Evolutionary conservation across 2,888 invertebrate species (phyloP).

Genomic region (Hypolimnas misippus): DNA sequence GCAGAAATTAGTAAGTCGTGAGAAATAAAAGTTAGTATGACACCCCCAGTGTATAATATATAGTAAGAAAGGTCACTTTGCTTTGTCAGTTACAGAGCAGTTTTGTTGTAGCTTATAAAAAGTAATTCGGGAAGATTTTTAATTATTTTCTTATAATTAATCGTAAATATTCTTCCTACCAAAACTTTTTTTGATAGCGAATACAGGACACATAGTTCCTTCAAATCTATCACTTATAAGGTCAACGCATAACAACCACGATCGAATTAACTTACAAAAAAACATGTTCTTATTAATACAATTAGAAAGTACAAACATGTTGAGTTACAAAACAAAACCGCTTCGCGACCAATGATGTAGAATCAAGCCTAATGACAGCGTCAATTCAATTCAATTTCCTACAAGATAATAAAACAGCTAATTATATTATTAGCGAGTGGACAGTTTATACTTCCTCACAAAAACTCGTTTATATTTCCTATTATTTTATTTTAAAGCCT

Average conservation of each 20-base stretch:
- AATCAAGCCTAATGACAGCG: constrained; percentile 31
- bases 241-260: background rate
- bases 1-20: too few relatives aligned
- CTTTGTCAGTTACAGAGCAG: too few relatives aligned
- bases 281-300: constrained; percentile 4
- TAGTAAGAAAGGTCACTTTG: too few relatives aligned
- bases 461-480: constrained; percentile 12
- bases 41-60: too few relatives aligned
- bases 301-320: constrained; percentile 11
- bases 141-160: too few relatives aligned
- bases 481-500: background rate
- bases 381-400: constrained; percentile 33
- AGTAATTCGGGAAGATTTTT: too few relatives aligned
- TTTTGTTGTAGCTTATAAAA: too few relatives aligned
- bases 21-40: too few relatives aligned
- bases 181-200: too few relatives aligned
- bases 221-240: background rate
- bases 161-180: too few relatives aligned
- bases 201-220: too few relatives aligned
- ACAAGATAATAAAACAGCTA: background rate
- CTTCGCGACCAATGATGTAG: constrained; percentile 11
- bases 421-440: background rate
- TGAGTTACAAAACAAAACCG: constrained; percentile 4
- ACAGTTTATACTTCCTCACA: constrained; percentile 19
- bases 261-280: background rate